Evolutionary conservation across 2,113 vertebrate species (phyloP).

Genomic region (Mola mola): DNA sequence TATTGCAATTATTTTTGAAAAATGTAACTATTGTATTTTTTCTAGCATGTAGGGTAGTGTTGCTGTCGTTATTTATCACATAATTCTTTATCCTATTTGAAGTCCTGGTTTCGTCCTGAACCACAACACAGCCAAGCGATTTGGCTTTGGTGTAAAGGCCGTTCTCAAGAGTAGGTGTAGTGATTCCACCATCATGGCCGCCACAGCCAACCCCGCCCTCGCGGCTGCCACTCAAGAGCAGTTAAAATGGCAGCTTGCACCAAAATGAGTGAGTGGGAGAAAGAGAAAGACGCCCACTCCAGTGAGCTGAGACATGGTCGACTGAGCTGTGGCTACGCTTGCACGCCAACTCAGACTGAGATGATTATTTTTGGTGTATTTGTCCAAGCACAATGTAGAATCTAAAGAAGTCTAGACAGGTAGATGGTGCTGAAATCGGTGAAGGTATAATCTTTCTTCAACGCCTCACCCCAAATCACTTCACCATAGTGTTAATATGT

Average conservation of each 20-base stretch:
- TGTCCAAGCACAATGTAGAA: slow-evolving; percentile 15
- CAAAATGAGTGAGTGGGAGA: slow-evolving; percentile 71
- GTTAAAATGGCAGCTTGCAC: slow-evolving; percentile 83
- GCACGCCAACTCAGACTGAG: slow-evolving; percentile 41
- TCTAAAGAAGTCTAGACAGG: slow-evolving; percentile 25
- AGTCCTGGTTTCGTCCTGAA: slow-evolving; percentile 30
- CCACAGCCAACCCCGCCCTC: slow-evolving; percentile 75
- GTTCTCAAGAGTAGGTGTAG: slow-evolving; percentile 65
- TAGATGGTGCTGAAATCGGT: slow-evolving; percentile 23
- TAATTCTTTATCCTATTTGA: neutral
- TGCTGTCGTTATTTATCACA: neutral
- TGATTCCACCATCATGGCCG: slow-evolving; percentile 75
- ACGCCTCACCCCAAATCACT: slow-evolving; percentile 20
- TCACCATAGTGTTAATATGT: neutral
- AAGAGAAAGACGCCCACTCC: slow-evolving; percentile 66
- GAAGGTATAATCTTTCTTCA: slow-evolving; percentile 34
- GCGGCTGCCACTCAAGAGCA: slow-evolving; percentile 73
- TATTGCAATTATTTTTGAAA: too few relatives aligned
- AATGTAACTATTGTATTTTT: neutral
- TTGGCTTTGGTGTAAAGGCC: slow-evolving; percentile 52
- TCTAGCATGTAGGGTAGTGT: too few relatives aligned
- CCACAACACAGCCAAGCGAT: slow-evolving; percentile 24
- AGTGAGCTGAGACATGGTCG: slow-evolving; percentile 55
- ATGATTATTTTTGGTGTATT: slow-evolving; percentile 50
- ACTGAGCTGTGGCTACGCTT: slow-evolving; percentile 47